Percentiles rank a stretch among this genome's conserved stretches.
Evolutionary conservation across 2,888 invertebrate genomes (phyloP).

Genomic region (Caenorhabditis sulstoni): DNA sequence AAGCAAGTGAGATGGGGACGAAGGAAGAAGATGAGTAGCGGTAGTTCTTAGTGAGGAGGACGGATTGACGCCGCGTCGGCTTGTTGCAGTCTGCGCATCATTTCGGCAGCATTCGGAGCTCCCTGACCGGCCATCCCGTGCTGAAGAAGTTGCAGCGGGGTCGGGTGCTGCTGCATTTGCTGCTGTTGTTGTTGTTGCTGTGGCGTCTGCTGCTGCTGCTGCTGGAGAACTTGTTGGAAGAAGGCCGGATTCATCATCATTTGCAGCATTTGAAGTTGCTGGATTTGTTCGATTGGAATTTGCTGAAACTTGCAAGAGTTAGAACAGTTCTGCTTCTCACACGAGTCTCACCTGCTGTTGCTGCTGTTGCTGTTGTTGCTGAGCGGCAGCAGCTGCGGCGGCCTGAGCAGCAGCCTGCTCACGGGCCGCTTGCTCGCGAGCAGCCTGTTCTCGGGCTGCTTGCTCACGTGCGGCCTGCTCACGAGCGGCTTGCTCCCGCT

Average conservation of each 20-base stretch:
- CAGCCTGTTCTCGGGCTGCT: slow-evolving; percentile 8
- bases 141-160: slow-evolving; percentile 34
- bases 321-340: no score
- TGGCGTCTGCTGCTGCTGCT: slow-evolving; percentile 21
- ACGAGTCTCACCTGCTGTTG: not conserved
- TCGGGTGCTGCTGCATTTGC: slow-evolving; percentile 15
- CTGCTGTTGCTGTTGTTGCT: slow-evolving; percentile 14
- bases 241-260: slow-evolving; percentile 31
- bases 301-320: not conserved
- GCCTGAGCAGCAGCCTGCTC: slow-evolving; percentile 3
- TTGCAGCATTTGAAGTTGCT: slow-evolving; percentile 23
- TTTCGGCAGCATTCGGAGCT: slow-evolving; percentile 34
- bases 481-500: slow-evolving; percentile 33
- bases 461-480: slow-evolving; percentile 24
- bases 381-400: slow-evolving; percentile 30
- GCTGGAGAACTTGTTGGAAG: slow-evolving; percentile 15
- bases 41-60: not conserved
- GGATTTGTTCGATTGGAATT: not conserved
- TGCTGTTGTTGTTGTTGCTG: slow-evolving; percentile 30
- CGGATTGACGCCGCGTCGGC: slow-evolving; percentile 13
- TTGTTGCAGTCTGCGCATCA: slow-evolving; percentile 43
- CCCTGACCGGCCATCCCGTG: slow-evolving; percentile 9
- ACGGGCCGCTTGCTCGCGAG: slow-evolving; percentile 13
- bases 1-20: slow-evolving; percentile 3
- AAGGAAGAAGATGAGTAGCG: not conserved